These are phyloP conservation scores for Lordiphosa stackelbergi DNA, from an alignment of 1,140 invertebrate species.

Conservation along the genomic window DNA sequence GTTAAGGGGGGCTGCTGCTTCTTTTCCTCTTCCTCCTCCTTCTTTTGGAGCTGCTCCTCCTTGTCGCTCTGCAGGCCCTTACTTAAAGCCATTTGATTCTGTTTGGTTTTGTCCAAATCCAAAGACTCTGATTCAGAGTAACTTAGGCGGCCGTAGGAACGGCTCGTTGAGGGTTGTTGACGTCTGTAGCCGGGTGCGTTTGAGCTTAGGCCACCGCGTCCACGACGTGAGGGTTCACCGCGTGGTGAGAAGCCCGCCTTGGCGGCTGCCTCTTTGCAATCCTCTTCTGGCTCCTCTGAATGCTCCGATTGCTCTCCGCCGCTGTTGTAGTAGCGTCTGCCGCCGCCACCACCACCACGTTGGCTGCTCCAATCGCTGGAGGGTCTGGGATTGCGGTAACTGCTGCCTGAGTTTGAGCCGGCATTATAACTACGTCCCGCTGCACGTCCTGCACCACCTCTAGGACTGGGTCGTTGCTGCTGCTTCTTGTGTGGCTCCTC, in stretches of 20 bases:
- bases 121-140: conserved; percentile 73
- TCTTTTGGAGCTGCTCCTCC: conserved; percentile 18
- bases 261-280: conserved; percentile 32
- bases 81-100: conserved; percentile 83
- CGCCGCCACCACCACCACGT: conserved; percentile 34
- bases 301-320: conserved; percentile 64
- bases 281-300: conserved; percentile 70
- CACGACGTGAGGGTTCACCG: conserved; percentile 88
- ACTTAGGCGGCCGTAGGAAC: conserved; percentile 80
- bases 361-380: conserved; percentile 56
- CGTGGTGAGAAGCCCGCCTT: conserved; percentile 83
- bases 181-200: conserved; percentile 65
- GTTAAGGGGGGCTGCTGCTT: conserved; percentile 15
- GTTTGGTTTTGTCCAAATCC: conserved; percentile 83
- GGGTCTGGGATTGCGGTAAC: conserved; percentile 58
- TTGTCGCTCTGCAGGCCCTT: conserved; percentile 80
- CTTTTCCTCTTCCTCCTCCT: conserved; percentile 53
- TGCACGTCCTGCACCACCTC: conserved; percentile 64
- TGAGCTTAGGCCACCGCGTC: conserved; percentile 80
- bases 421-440: conserved; percentile 31
- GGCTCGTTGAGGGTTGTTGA: conserved; percentile 36
- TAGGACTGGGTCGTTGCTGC: conserved; percentile 61
- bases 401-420: conserved; percentile 58
- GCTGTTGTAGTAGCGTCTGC: conserved; percentile 59
- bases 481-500: conserved; percentile 42